Evolutionary conservation across 2,113 vertebrate genomes (phyloP).

Genomic region (Tyrannus savana): DNA sequence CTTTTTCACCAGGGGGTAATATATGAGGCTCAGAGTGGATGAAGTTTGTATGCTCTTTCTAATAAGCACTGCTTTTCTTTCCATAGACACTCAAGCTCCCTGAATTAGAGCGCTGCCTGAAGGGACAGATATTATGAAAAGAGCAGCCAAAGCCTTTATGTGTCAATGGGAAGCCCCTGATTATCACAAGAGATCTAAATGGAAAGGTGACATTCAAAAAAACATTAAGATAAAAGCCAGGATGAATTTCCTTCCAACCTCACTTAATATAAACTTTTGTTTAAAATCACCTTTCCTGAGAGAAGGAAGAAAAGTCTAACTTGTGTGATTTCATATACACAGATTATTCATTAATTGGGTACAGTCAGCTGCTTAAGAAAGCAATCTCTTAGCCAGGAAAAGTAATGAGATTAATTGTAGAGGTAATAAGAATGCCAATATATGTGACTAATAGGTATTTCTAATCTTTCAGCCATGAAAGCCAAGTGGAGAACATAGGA

Average conservation of each 20-base stretch:
- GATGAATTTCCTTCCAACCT: slow-evolving; percentile 19
- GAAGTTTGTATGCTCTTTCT: slow-evolving; percentile 37
- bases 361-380: slow-evolving; percentile 17
- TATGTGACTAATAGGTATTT: slow-evolving; percentile 14
- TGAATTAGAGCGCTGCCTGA: slow-evolving; percentile 32
- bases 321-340: background rate
- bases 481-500: background rate
- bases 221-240: slow-evolving; percentile 49
- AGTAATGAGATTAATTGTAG: slow-evolving; percentile 38
- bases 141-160: slow-evolving; percentile 27
- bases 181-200: slow-evolving; percentile 46
- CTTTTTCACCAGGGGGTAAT: background rate
- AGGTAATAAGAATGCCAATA: slow-evolving; percentile 13
- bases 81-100: background rate
- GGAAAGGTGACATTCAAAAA: slow-evolving; percentile 60
- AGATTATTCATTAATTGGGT: slow-evolving; percentile 9
- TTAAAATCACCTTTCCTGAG: slow-evolving; percentile 33
- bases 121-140: slow-evolving; percentile 57
- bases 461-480: background rate
- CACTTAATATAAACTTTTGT: slow-evolving; percentile 14
- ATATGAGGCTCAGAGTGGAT: background rate
- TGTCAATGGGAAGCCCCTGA: slow-evolving; percentile 17
- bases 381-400: slow-evolving; percentile 1
- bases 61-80: slow-evolving; percentile 26
- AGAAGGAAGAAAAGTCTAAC: background rate